A percentile compares a stretch with the other conserved stretches of the same genome.
These are phyloP conservation scores for Acleris laterana DNA, from an alignment of 2,888 invertebrate genomes.

Conservation along the genomic window DNA sequence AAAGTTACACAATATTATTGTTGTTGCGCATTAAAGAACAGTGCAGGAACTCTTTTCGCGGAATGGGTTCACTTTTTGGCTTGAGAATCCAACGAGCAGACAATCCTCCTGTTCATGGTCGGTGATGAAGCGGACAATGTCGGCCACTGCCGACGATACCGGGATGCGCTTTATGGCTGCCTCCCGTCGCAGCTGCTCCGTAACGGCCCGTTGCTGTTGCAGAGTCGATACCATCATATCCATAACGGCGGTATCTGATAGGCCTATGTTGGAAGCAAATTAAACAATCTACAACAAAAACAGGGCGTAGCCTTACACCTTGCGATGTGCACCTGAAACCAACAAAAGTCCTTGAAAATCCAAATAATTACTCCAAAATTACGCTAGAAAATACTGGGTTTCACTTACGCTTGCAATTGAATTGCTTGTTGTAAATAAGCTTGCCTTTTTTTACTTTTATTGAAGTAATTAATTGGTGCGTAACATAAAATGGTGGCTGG, in stretches of 20 bases:
- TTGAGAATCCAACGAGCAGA: conserved; percentile 95
- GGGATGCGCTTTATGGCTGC: conserved; percentile 94
- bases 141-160: conserved; percentile 95
- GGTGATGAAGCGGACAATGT: conserved; percentile 95
- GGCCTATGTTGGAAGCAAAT: conserved; percentile 90
- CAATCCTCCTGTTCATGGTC: conserved; percentile 97
- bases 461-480: conserved; percentile 7
- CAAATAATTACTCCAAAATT: no score
- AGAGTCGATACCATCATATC: conserved; percentile 97
- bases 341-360: neutral
- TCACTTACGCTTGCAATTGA: conserved; percentile 15
- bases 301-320: conserved; percentile 75
- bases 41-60: conserved; percentile 96
- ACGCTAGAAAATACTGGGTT: neutral
- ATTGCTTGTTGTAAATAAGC: neutral
- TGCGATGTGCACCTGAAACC: conserved; percentile 39
- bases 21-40: conserved; percentile 86
- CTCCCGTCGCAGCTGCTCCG: conserved; percentile 96
- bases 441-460: neutral
- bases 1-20: conserved; percentile 17
- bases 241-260: conserved; percentile 94
- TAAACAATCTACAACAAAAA: conserved; percentile 63
- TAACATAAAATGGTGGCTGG: conserved; percentile 33
- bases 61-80: conserved; percentile 97
- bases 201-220: conserved; percentile 96